Conservation (phyloP, 2,113 vertebrate species). For the Cisticola juncidis region DNA sequence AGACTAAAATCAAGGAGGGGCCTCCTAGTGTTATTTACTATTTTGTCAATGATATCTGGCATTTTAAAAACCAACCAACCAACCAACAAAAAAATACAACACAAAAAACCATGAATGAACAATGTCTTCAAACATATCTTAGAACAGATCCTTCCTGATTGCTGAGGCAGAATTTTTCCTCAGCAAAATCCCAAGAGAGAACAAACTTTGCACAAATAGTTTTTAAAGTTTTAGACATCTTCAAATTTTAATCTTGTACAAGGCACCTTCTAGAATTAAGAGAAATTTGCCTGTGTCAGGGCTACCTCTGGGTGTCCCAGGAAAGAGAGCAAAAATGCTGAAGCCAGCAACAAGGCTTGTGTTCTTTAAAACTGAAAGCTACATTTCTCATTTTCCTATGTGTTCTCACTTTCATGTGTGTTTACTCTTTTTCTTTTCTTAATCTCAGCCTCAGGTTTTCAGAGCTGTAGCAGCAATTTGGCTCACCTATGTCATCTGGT, state of each 20-base stretch:
- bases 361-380: background rate
- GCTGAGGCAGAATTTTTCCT: background rate
- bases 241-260: background rate
- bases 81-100: background rate
- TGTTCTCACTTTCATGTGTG: background rate
- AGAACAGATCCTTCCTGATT: background rate
- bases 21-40: background rate
- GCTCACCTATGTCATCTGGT: background rate
- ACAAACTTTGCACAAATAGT: background rate
- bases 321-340: background rate
- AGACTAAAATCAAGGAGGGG: background rate
- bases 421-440: background rate
- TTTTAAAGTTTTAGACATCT: background rate
- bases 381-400: background rate
- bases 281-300: background rate
- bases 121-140: background rate
- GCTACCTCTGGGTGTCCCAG: background rate
- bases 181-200: background rate
- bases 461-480: background rate
- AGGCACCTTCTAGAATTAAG: background rate
- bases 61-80: background rate
- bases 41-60: background rate
- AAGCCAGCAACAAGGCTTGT: background rate
- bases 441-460: background rate
- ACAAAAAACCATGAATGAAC: background rate